Percentiles rank a stretch among this genome's conserved stretches.
Conservation (phyloP, 1,140 invertebrate genomes). For the Drosophila pandora region DNA sequence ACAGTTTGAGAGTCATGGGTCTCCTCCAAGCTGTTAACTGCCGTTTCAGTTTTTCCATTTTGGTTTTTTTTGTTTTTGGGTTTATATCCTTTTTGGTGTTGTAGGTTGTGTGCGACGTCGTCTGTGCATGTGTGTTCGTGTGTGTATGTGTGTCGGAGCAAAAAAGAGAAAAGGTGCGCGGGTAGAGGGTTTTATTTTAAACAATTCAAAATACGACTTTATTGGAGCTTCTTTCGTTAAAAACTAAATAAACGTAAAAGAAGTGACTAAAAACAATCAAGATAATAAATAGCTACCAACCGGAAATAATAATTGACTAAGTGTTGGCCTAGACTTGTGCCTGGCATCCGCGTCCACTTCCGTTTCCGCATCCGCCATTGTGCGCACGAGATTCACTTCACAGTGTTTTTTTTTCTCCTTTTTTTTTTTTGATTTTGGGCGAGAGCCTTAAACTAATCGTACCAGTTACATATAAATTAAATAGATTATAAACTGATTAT, state of each 20-base stretch:
- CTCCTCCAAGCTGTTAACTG: conserved; percentile 8
- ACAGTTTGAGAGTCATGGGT: conserved; percentile 24
- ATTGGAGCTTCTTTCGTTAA: conserved; percentile 47
- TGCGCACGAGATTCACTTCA: conserved; percentile 39
- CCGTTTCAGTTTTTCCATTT: conserved; percentile 8
- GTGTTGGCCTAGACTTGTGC: conserved; percentile 56
- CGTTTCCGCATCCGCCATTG: conserved; percentile 4
- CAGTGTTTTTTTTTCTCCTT: conserved; percentile 3
- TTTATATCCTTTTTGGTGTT: conserved; percentile 65
- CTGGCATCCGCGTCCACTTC: conserved; percentile 3
- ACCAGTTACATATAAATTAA: conserved; percentile 34
- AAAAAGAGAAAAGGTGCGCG: background rate
- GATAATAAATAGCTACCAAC: conserved; percentile 67
- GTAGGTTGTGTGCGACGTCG: conserved; percentile 66
- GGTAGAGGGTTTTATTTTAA: conserved; percentile 1
- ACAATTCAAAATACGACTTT: conserved; percentile 54
- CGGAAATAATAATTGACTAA: conserved; percentile 62
- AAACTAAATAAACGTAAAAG: conserved; percentile 46
- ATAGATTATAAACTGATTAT: conserved; percentile 40
- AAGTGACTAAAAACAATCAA: conserved; percentile 65
- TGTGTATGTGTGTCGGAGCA: conserved; percentile 24
- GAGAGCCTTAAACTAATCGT: conserved; percentile 47
- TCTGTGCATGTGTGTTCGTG: conserved; percentile 51
- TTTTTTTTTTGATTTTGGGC: conserved; percentile 10
- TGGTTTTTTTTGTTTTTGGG: conserved; percentile 12